A percentile compares a stretch with the other conserved stretches of the same genome.
Conservation (phyloP, 2,888 invertebrate species). For the Flabesymbios commensalis region DNA sequence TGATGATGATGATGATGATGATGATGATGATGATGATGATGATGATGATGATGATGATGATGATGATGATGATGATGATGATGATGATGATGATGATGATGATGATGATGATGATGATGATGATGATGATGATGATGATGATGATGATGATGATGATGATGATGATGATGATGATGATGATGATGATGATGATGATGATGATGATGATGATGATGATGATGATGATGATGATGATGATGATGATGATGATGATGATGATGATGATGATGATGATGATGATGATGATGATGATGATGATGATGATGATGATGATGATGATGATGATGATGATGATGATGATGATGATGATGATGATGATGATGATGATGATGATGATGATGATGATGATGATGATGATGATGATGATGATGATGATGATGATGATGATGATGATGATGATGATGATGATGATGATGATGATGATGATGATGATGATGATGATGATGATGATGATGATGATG, state of each 20-base stretch:
- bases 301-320: no score
- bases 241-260: no score
- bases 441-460: background rate
- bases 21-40: background rate
- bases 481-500: background rate
- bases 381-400: background rate
- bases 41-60: background rate
- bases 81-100: conserved; percentile 23
- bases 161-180: no score
- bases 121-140: no score
- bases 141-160: no score
- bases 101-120: conserved; percentile 17
- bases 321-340: no score
- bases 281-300: no score
- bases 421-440: background rate
- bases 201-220: no score
- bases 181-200: no score
- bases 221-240: no score
- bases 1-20: background rate
- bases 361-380: conserved; percentile 14
- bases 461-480: background rate
- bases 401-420: background rate
- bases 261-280: no score
- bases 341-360: conserved; percentile 11
- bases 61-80: conserved; percentile 10